Percentiles rank a stretch among this genome's conserved stretches.
Evolutionary conservation across 2,113 vertebrate species (phyloP).

Genomic region (Clinocottus analis): DNA sequence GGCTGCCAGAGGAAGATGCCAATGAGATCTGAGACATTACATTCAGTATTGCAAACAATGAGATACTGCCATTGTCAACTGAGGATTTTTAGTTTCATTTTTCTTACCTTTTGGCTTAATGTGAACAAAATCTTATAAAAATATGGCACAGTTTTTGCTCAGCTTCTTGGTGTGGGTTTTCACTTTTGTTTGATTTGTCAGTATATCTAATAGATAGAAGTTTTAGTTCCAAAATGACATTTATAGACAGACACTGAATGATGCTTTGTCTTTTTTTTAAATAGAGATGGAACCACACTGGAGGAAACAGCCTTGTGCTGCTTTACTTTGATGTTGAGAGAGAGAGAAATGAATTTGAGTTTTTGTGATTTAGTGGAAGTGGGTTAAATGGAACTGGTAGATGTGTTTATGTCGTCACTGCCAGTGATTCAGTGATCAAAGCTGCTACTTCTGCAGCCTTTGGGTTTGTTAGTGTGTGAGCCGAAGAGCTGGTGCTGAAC

Average conservation of each 20-base stretch:
- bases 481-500: slow-evolving; percentile 73
- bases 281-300: slow-evolving; percentile 12
- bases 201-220: slow-evolving; percentile 47
- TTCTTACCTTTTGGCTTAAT: slow-evolving; percentile 75
- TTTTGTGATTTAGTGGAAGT: slow-evolving; percentile 64
- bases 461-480: slow-evolving; percentile 60
- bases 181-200: slow-evolving; percentile 59
- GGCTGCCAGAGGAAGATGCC: slow-evolving; percentile 78
- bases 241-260: slow-evolving; percentile 32
- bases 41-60: slow-evolving; percentile 77
- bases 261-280: slow-evolving; percentile 43
- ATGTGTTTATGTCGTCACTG: slow-evolving; percentile 56
- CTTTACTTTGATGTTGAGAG: slow-evolving; percentile 53
- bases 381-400: slow-evolving; percentile 65
- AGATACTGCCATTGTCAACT: slow-evolving; percentile 64
- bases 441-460: slow-evolving; percentile 63
- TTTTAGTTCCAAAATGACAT: slow-evolving; percentile 47
- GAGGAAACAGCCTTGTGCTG: slow-evolving; percentile 17
- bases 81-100: slow-evolving; percentile 62
- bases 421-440: slow-evolving; percentile 72
- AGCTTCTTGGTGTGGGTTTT: slow-evolving; percentile 51
- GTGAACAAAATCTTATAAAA: slow-evolving; percentile 58
- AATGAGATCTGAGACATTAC: slow-evolving; percentile 78
- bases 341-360: slow-evolving; percentile 20
- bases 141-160: slow-evolving; percentile 45